Percentiles rank a stretch among this genome's conserved stretches.
These are phyloP conservation scores for Catharus fuscescens DNA, from an alignment of 2,113 vertebrate species.

Conservation along the genomic window DNA sequence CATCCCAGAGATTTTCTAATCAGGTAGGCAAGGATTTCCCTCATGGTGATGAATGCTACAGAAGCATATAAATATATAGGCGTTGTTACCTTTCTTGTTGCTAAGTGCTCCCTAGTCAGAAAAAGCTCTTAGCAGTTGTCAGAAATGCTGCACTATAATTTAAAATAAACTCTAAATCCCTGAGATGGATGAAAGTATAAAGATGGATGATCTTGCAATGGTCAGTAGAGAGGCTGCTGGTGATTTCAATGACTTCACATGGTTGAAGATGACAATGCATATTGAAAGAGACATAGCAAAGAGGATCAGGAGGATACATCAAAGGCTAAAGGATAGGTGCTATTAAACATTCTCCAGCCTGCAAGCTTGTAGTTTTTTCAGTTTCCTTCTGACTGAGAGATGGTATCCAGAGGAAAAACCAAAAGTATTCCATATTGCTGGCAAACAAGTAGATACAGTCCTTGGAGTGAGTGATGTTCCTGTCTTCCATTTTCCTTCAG, in stretches of 20 bases:
- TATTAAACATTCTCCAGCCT: not conserved
- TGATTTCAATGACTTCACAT: not conserved
- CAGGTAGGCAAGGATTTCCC: conserved; percentile 18
- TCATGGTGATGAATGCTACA: not conserved
- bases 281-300: not conserved
- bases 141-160: conserved; percentile 22
- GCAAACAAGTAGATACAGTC: not conserved
- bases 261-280: not conserved
- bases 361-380: not conserved
- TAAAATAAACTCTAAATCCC: conserved; percentile 33
- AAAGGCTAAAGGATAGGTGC: not conserved
- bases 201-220: not conserved
- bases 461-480: not conserved
- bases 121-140: conserved; percentile 8
- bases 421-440: not conserved
- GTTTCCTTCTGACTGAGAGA: not conserved
- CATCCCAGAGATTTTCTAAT: not conserved
- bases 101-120: conserved; percentile 6
- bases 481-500: not conserved
- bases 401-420: not conserved
- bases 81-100: conserved; percentile 31
- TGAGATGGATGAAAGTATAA: conserved; percentile 13
- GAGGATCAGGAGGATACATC: not conserved
- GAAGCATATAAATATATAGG: conserved; percentile 6
- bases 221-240: not conserved